Percentiles rank a stretch among this genome's conserved stretches.
Conservation (phyloP, 2,797 vertebrate genomes). For the Denticeps clupeoides region DNA sequence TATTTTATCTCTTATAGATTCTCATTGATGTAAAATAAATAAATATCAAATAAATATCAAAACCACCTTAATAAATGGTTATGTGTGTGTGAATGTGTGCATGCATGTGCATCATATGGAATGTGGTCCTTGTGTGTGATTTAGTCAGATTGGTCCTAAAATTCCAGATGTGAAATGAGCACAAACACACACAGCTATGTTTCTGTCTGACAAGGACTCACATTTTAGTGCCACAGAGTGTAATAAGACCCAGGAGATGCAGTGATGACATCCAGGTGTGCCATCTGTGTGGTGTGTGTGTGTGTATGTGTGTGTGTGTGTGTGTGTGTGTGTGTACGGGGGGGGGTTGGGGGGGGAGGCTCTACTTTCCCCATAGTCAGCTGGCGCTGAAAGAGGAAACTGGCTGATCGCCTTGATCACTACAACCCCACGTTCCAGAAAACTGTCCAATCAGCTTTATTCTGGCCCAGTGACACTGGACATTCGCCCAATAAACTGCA, state of each 20-base stretch:
- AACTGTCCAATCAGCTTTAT: too few species aligned
- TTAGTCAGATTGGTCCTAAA: not conserved
- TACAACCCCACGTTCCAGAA: too few species aligned
- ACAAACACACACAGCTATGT: constrained; percentile 7
- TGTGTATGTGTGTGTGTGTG: not conserved
- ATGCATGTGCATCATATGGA: not conserved
- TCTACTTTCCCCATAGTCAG: not conserved
- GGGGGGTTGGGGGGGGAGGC: not conserved
- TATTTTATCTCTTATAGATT: constrained; percentile 4
- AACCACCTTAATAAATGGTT: not conserved
- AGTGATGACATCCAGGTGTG: not conserved
- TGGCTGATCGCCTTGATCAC: too few species aligned
- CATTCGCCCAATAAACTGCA: too few species aligned
- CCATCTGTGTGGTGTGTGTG: too few species aligned
- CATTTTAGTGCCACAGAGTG: not conserved
- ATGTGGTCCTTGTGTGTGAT: constrained; percentile 1
- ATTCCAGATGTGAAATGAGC: not conserved
- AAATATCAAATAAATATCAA: too few species aligned
- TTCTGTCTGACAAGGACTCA: too few species aligned
- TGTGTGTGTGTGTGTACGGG: not conserved
- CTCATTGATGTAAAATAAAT: not conserved
- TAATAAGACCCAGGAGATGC: not conserved
- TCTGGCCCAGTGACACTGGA: too few species aligned
- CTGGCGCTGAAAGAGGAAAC: too few species aligned
- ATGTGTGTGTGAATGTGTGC: not conserved